A percentile compares a stretch with the other conserved stretches of the same genome.
Evolutionary conservation across 1,140 invertebrate genomes (phyloP).

Genomic region (Nephotettix cincticeps): DNA sequence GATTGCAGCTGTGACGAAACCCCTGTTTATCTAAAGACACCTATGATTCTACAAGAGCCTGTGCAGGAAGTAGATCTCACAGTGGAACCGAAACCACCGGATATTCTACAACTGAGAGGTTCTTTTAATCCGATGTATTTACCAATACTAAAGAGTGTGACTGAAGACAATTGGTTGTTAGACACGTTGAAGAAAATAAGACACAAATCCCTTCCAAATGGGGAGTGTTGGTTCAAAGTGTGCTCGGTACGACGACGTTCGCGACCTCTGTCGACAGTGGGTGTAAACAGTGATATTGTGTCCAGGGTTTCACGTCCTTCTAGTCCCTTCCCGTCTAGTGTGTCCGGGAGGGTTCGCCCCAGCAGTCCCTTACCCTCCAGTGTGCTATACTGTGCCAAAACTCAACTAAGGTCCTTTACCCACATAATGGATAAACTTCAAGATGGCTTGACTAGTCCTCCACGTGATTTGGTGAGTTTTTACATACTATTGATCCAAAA

Average conservation of each 20-base stretch:
- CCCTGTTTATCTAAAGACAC: not conserved
- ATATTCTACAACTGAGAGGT: not conserved
- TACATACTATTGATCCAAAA: too few relatives aligned
- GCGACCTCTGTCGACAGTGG: not conserved
- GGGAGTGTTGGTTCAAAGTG: not conserved
- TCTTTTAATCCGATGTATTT: not conserved
- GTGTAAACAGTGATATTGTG: too few relatives aligned
- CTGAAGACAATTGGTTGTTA: not conserved
- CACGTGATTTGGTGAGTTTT: conserved; percentile 7
- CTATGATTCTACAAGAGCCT: not conserved
- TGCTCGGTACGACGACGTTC: not conserved
- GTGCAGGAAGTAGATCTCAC: not conserved
- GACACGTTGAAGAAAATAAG: not conserved
- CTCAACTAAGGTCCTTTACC: conserved; percentile 34
- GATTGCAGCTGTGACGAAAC: not conserved
- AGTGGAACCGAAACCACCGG: not conserved
- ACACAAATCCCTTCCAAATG: not conserved
- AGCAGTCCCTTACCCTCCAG: conserved; percentile 18
- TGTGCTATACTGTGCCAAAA: conserved; percentile 31
- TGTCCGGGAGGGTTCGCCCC: not conserved
- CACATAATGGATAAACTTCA: conserved; percentile 30
- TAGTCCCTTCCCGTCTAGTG: not conserved
- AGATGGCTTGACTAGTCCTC: not conserved
- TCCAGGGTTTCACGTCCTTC: not conserved
- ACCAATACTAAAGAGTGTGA: not conserved